phyloP scores from a whole-genome alignment of 2,888 invertebrate species.

The Heliconius ismenius region DNA sequence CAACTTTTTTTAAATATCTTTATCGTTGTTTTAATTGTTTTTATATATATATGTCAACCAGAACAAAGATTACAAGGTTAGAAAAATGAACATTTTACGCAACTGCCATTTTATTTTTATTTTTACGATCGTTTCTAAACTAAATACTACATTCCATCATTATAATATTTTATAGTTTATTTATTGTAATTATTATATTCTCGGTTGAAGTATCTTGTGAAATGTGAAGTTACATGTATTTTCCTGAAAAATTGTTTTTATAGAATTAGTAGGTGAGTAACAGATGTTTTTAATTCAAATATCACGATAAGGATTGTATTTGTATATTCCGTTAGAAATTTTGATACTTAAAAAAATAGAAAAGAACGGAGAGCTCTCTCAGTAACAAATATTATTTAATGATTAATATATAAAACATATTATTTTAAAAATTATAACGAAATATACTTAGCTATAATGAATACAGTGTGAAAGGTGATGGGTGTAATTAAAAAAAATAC shows the following conservation, averaged over 20 bases:
- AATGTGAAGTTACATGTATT: conserved; percentile 68
- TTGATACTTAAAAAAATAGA: too few relatives aligned
- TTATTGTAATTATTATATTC: conserved; percentile 49
- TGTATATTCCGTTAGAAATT: conserved; percentile 3
- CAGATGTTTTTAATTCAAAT: not conserved
- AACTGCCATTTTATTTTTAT: conserved; percentile 34
- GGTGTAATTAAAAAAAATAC: not conserved
- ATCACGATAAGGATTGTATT: not conserved
- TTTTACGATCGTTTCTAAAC: conserved; percentile 29
- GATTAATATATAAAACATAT: not conserved
- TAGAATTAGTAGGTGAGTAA: not conserved
- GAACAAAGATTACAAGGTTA: not conserved
- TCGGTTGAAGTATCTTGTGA: conserved; percentile 55
- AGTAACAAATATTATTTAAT: not conserved
- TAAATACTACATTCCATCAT: conserved; percentile 30
- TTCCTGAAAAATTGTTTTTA: conserved; percentile 63
- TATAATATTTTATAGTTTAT: conserved; percentile 21
- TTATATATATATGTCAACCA: not conserved
- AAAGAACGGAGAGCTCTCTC: too few relatives aligned
- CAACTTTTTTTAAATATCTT: not conserved
- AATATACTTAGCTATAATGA: not conserved
- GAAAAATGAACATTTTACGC: conserved; percentile 27
- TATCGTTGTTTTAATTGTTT: not conserved
- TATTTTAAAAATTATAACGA: conserved; percentile 6
- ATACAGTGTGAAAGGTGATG: not conserved